Evolutionary conservation across 2,888 invertebrate species (phyloP), one percentile per base, ranked within the genome.

Genomic region (Scaptomyza tumidula): DNA sequence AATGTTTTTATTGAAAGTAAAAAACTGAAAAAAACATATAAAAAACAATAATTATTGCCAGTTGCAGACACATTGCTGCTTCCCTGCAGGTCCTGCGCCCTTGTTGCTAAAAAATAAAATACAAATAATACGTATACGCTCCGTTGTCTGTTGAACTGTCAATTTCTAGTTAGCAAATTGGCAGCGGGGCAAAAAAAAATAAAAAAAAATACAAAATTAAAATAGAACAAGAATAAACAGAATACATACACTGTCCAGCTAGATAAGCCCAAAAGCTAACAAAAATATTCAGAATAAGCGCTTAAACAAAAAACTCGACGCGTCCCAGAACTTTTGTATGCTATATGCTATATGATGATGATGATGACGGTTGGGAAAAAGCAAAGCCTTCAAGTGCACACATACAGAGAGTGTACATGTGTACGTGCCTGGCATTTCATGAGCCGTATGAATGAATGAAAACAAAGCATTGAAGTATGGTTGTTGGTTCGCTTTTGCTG

Each of bases 381-480:
- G 67, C 49, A 63, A 75, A 81, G 81, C 84, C 83, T 84, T 84
- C 81, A 84, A 79, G 74, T 78, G 76, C 71, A 76, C 71, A 73
- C 35, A 58, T 44, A 44, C 27, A 24, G 3, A 29, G 0, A 75
- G 69, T 72, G 77, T 68, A 73, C 49, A n/a, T 44, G 57, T 44
- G 57, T 78, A 84, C 83, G 83, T 84, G 83, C 83, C 75, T 73
- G 72, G 83, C 82, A 80, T 81, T 72, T 69, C 78, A 67, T 78
- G 80, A 66, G 64, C 71, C 0, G 24, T 3, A 3, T 49, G 72
- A 45, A 68, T 78, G 77, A 72, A 78, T 75, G 79, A 61, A 78
- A 78, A 77, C 79, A 78, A 79, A 78, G 80, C 77, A 71, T 50
- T 71, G 67, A 60, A 59, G 62, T 63, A 60, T 63, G 44, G 43